Base-by-base conservation (phyloP, 2,888 invertebrate species). In the Ecliptopera silaceata region DNA sequence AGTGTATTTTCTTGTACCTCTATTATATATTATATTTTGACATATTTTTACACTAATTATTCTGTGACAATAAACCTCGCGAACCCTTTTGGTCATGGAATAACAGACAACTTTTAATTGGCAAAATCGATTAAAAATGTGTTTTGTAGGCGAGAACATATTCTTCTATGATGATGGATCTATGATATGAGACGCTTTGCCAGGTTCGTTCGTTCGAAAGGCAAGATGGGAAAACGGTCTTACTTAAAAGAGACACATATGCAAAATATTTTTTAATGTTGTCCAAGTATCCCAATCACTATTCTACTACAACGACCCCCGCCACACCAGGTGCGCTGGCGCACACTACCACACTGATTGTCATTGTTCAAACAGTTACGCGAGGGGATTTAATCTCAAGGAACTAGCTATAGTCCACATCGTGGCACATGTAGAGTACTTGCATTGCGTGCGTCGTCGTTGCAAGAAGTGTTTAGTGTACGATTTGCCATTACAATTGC, bases 301-400 rank as follows among this genome's bases (percentile, higher is more conserved):
- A 41, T 41, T 5, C 41, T 11, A n/a, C 20, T 4, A 18, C 39
- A 4, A 18, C 31, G 46, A 15, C 36, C 34, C 46, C 22, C 22
- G 46, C 46, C 22, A 5, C 36, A 22, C 46, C 46, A 46, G 46
- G 36, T 46, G 46, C 46, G 46, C 20, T 3, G 20, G 22, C 32
- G 36, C 45, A 32, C 18, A 18, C 31, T 1, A 6, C 10, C 31
- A 18, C 32, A 1, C 18, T 13, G 22, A 36, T 15, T 34, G 32
- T 13, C 36, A 34, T 46, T 46, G 46, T 46, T 46, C 43, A 29
- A 43, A 29, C 15, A 29, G 15, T 22, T 26, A 43, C 26, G 4
- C 10, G 8, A 11, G 29, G 43, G 29, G 11, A 26, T 15, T 15
- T 29, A 15, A 13, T 43, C 43, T 29, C 43, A 29, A 29, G 15